phyloP scores from a whole-genome alignment of 2,113 vertebrate genomes.

The human (Homo sapiens) region GRCh38 chr6:19305501-19306000 shows the following conservation, averaged over 20 bases:
- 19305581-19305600: background rate
- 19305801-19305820: background rate
- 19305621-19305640: background rate
- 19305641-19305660: background rate
- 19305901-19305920: background rate
- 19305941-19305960: background rate
- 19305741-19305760: background rate
- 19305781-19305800: background rate
- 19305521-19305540: background rate
- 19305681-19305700: background rate
- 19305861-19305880: background rate
- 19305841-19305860: background rate
- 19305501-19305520: background rate
- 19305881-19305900: background rate
- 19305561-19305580: background rate
- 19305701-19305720: background rate
- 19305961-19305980: background rate
- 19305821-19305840: background rate
- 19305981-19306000: background rate
- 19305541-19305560: background rate
- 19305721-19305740: background rate
- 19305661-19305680: background rate
- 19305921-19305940: too few species aligned
- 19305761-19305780: background rate
- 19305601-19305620: background rate